Evolutionary conservation across 37 sponge, comb jelly and placozoan genomes (phyloP), one percentile per base, ranked within the genome.

Genomic region (Cladorhizidae sp.): DNA sequence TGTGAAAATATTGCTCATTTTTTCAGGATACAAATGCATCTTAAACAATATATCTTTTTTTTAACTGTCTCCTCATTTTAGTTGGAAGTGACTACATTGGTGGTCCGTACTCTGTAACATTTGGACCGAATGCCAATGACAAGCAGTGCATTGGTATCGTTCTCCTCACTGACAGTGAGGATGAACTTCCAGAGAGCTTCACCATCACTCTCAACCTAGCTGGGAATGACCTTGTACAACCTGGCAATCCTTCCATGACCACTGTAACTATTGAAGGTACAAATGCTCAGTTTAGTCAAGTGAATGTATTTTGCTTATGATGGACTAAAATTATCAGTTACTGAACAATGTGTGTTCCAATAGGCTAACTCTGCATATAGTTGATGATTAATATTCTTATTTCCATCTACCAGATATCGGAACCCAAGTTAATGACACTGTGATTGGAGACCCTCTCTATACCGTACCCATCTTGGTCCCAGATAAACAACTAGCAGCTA

Each of bases 371-470:
- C 3, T 59, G 3, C 3, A 17, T 5, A 12, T 23, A 23, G 5
- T 6, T 59, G 12, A 28, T 17, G 3, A 6, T 59, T 26, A 17
- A 28, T 12, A 23, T 59, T 59, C 5, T 59, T 5, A 59, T 28
- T 8, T 45, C 25, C 25, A 36, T 36, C 73, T 7, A 17, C 23
- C 39, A 77, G 81, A 71, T 40, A 0, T 50, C 22, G 69, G 71
- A 5, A 14, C 40, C 1, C 36, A 25, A 14, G 80, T 42, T 9
- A 87, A 87, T 45, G 82, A 81, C 77, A 77, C 82, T 25, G 77
- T 76, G 11, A 40, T 81, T 59, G 88, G 81, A 31, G 88, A 87
- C 26, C 88, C 88, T 7, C 77, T 87, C 36, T 52, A 76, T 51
- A 87, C 73, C 8, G 82, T 80, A 0, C 88, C 88, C 1, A 57